These are phyloP conservation scores for Oscheius sp. DNA, from an alignment of 2,888 invertebrate species.

Conservation along the genomic window DNA sequence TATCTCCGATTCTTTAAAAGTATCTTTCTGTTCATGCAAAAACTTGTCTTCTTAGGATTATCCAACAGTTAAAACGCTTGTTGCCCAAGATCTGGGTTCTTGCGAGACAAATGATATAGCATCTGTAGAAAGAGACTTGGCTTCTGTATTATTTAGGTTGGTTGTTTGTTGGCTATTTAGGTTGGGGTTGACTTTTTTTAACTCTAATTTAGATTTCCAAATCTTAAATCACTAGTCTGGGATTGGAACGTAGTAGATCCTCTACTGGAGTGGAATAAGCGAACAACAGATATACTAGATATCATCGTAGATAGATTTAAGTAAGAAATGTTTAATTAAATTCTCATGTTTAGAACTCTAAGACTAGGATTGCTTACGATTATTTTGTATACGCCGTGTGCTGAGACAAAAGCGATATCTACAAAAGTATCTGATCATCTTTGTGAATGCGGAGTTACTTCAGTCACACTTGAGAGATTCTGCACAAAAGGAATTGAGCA, in stretches of 20 bases:
- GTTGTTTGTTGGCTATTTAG: too few species aligned
- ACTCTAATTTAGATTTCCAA: constrained; percentile 38
- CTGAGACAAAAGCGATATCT: constrained; percentile 38
- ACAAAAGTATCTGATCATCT: constrained; percentile 32
- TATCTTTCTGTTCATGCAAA: neutral
- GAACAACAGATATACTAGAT: constrained; percentile 36
- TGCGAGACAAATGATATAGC: too few species aligned
- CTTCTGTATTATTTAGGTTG: too few species aligned
- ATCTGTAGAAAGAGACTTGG: too few species aligned
- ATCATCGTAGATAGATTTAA: constrained; percentile 31
- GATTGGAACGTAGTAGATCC: constrained; percentile 57
- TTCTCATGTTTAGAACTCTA: constrained; percentile 26
- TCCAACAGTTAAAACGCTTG: constrained; percentile 41
- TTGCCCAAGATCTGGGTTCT: constrained; percentile 43
- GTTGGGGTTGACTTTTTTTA: too few species aligned
- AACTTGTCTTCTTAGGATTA: constrained; percentile 16
- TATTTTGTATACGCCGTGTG: constrained; percentile 47
- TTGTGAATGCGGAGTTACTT: constrained; percentile 4
- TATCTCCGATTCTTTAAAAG: neutral
- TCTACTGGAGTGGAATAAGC: constrained; percentile 34
- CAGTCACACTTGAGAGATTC: constrained; percentile 38
- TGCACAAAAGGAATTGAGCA: constrained; percentile 39
- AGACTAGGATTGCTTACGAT: constrained; percentile 38
- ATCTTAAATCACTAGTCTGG: constrained; percentile 40
- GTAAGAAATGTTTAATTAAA: constrained; percentile 7